These are phyloP conservation scores for Leptarthrus brevirostris DNA, from an alignment of 2,888 invertebrate genomes.

Conservation along the genomic window DNA sequence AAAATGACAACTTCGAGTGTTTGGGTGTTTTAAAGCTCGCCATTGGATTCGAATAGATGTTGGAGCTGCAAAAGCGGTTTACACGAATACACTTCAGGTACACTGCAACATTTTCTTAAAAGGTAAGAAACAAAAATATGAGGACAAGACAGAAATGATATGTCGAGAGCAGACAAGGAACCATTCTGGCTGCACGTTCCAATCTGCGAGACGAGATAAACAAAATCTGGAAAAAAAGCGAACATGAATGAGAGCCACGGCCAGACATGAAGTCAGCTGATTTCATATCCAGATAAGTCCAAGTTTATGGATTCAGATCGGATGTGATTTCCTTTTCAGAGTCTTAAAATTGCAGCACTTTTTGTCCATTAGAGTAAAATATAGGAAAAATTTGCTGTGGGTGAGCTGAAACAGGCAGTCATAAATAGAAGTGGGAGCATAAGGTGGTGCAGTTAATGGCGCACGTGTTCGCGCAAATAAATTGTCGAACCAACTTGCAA, in stretches of 20 bases:
- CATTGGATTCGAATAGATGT: not conserved
- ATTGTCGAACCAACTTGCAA: not conserved
- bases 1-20: not conserved
- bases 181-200: not conserved
- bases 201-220: conserved; percentile 1
- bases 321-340: conserved; percentile 14
- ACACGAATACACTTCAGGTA: not conserved
- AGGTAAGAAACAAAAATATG: not conserved
- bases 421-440: not conserved
- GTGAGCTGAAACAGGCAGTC: not conserved
- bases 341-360: not conserved
- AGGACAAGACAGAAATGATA: conserved; percentile 5
- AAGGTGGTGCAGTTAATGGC: conserved; percentile 21
- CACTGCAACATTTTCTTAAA: not conserved
- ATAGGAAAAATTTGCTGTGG: not conserved
- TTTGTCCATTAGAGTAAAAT: conserved; percentile 7
- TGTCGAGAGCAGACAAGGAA: conserved; percentile 6
- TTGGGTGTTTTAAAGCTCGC: not conserved
- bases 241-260: conserved; percentile 17
- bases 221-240: conserved; percentile 2
- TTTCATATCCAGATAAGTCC: conserved; percentile 51
- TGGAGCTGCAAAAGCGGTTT: not conserved
- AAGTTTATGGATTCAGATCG: conserved; percentile 52
- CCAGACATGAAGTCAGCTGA: conserved; percentile 54
- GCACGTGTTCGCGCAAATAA: conserved; percentile 24